Evolutionary conservation across 2,797 vertebrate genomes (phyloP).

Genomic region (Enteromius paludinosus): DNA sequence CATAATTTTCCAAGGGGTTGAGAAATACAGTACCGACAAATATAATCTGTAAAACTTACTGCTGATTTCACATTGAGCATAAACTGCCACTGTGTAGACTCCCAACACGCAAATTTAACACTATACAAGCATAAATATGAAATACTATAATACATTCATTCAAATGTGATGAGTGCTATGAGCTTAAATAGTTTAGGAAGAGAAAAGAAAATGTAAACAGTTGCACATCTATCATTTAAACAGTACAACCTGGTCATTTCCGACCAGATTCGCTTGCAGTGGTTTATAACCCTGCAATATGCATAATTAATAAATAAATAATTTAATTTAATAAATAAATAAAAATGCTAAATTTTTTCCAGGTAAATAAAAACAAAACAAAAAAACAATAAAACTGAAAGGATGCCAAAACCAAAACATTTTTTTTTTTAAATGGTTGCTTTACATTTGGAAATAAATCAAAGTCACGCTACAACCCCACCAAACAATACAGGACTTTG

Average conservation of each 20-base stretch:
- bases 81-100: background rate
- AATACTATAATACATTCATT: slow-evolving; percentile 4
- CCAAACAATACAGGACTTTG: background rate
- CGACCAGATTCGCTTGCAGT: slow-evolving; percentile 8
- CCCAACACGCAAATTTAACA: background rate
- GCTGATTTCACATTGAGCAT: background rate
- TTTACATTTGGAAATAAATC: slow-evolving; percentile 4
- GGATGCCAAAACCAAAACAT: background rate
- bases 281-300: slow-evolving; percentile 18
- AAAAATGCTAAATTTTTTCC: no score
- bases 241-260: background rate
- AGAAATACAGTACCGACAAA: background rate
- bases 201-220: slow-evolving; percentile 2
- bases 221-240: background rate
- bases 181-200: background rate
- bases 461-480: background rate
- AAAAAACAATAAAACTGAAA: slow-evolving; percentile 15
- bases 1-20: background rate
- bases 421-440: background rate
- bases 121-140: slow-evolving; percentile 35
- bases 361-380: background rate
- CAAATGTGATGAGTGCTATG: background rate
- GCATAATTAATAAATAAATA: background rate
- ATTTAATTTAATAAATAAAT: background rate
- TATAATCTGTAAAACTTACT: background rate